Percentiles rank a stretch among this genome's conserved stretches.
phyloP scores from a whole-genome alignment of 2,797 vertebrate species.

The Nothura maculosa region DNA sequence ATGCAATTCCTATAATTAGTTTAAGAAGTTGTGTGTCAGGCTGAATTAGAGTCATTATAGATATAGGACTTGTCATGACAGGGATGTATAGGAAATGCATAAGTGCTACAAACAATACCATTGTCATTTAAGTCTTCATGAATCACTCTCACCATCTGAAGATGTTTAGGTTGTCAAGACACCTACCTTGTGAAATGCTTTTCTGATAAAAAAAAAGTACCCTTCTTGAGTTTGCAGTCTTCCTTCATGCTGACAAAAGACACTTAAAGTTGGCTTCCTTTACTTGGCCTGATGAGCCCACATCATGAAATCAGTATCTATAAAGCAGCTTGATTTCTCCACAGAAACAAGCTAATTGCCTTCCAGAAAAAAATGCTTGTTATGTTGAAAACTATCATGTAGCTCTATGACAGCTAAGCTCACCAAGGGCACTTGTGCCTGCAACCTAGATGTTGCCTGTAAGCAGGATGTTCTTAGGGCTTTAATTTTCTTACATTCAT shows the following conservation, averaged over 20 bases:
- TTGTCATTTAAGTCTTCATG: background rate
- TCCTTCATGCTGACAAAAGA: background rate
- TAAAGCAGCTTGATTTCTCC: background rate
- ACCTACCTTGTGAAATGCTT: background rate
- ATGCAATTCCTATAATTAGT: background rate
- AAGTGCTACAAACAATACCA: background rate
- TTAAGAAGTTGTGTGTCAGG: background rate
- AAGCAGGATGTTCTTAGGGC: background rate
- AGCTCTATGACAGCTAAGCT: background rate
- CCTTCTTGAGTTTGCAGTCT: background rate
- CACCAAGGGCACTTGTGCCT: fast-evolving
- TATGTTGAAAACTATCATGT: background rate
- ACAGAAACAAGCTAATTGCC: background rate
- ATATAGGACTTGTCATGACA: background rate
- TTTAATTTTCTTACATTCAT: background rate
- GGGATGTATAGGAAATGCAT: background rate
- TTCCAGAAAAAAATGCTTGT: background rate
- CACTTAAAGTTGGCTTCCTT: background rate
- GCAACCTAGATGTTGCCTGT: background rate
- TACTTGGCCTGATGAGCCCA: background rate
- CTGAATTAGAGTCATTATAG: background rate
- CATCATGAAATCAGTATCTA: background rate
- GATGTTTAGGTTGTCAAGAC: background rate
- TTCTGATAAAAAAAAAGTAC: background rate
- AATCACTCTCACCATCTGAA: background rate